Evolutionary conservation across 1,140 invertebrate genomes (phyloP).

Genomic region (Phymastichus coffea): DNA sequence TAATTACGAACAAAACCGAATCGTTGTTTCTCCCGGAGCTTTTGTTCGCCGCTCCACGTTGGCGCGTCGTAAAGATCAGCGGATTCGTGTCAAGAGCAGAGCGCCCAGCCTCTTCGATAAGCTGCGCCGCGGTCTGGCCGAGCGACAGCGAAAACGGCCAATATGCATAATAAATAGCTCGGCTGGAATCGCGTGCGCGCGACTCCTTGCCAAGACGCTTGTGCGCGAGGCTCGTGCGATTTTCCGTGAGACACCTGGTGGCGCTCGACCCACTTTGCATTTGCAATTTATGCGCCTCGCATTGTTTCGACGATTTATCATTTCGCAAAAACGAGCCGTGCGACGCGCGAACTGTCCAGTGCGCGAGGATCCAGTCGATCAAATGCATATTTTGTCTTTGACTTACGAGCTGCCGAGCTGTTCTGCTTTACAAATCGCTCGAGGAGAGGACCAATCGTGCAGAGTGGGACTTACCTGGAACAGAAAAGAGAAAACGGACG

Average conservation of each 20-base stretch:
- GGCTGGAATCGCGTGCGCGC: slow-evolving; percentile 32
- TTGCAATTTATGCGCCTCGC: slow-evolving; percentile 1
- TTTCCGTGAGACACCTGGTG: slow-evolving; percentile 32
- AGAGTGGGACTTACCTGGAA: slow-evolving; percentile 52
- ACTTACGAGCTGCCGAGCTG: slow-evolving; percentile 11
- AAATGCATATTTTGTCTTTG: slow-evolving; percentile 5
- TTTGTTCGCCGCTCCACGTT: too few relatives aligned
- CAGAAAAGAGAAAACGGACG: slow-evolving; percentile 32
- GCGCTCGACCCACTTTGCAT: slow-evolving; percentile 11
- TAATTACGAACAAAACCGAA: background rate
- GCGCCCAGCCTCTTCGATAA: too few relatives aligned
- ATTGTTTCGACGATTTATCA: slow-evolving; percentile 18
- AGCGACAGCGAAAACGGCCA: too few relatives aligned
- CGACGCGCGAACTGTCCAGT: background rate
- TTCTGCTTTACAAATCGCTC: background rate
- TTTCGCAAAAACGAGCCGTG: background rate
- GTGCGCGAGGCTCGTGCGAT: too few relatives aligned
- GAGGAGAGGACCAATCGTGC: background rate
- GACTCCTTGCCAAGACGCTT: slow-evolving; percentile 20
- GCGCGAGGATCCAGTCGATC: background rate
- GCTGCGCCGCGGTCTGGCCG: too few relatives aligned
- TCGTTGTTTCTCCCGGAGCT: too few relatives aligned
- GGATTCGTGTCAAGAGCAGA: too few relatives aligned
- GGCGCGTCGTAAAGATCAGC: too few relatives aligned
- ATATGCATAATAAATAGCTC: slow-evolving; percentile 23